phyloP scores from a whole-genome alignment of 1,140 invertebrate genomes.

The Tetranychus urticae region DNA sequence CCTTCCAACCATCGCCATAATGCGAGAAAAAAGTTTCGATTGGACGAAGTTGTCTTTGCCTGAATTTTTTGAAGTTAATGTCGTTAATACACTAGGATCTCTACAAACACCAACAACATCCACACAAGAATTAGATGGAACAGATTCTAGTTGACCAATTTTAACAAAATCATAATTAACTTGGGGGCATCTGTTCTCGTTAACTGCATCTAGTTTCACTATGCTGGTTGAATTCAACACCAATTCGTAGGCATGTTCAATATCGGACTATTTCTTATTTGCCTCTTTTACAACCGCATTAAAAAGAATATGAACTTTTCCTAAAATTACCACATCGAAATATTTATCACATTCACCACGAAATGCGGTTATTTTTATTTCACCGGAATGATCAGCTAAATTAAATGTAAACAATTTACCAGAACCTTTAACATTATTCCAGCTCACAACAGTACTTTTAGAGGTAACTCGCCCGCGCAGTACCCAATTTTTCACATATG shows the following conservation, averaged over 20 bases:
- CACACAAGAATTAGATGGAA: constrained; percentile 20
- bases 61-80: constrained; percentile 42
- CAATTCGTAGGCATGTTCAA: constrained; percentile 92
- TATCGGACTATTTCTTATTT: constrained; percentile 9
- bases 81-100: constrained; percentile 37
- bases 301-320: constrained; percentile 19
- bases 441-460: constrained; percentile 56
- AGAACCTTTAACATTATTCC: constrained; percentile 68
- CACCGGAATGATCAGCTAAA: constrained; percentile 72
- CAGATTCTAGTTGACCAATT: constrained; percentile 41
- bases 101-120: constrained; percentile 83
- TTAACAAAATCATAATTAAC: constrained; percentile 67
- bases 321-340: constrained; percentile 63
- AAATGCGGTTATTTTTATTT: constrained; percentile 85
- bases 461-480: constrained; percentile 68
- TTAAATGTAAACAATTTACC: constrained; percentile 84
- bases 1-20: no score
- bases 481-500: constrained; percentile 5
- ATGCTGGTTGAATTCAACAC: constrained; percentile 56
- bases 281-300: constrained; percentile 2
- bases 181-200: constrained; percentile 34
- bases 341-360: constrained; percentile 47
- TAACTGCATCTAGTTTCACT: constrained; percentile 35
- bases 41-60: no score
- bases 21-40: no score